phyloP scores from a whole-genome alignment of 2,888 invertebrate genomes.

The Ennomos quercinarius region DNA sequence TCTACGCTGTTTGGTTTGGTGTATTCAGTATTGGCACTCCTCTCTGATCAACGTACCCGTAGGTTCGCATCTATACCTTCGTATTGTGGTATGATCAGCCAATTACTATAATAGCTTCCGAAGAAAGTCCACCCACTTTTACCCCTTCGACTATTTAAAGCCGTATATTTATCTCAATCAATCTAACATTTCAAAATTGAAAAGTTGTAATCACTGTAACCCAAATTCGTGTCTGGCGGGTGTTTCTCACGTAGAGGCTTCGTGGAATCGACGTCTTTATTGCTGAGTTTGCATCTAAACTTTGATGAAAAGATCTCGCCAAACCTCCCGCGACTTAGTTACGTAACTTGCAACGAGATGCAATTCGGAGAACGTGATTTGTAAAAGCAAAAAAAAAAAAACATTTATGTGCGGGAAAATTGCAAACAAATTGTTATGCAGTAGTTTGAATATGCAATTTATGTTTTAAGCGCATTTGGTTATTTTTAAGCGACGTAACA shows the following conservation, averaged over 20 bases:
- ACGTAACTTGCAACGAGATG: constrained; percentile 34
- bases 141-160: not conserved
- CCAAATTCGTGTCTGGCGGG: constrained; percentile 37
- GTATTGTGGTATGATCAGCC: no score
- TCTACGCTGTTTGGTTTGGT: no score
- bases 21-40: no score
- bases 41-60: no score
- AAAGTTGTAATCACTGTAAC: constrained; percentile 23
- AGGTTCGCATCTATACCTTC: no score
- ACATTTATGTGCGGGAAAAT: constrained; percentile 20
- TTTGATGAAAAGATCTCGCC: constrained; percentile 38
- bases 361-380: constrained; percentile 9
- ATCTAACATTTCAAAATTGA: constrained; percentile 5
- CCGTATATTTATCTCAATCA: constrained; percentile 8
- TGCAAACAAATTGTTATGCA: no score
- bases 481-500: no score
- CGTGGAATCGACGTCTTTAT: constrained; percentile 51
- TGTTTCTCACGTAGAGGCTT: constrained; percentile 58
- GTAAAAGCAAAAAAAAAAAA: not conserved
- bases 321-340: constrained; percentile 52
- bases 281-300: constrained; percentile 53
- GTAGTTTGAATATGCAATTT: no score
- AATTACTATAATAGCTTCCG: no score
- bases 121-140: no score
- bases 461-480: no score